Conservation (phyloP, 1,140 invertebrate species). For the Macrobrachium rosenbergii region DNA sequence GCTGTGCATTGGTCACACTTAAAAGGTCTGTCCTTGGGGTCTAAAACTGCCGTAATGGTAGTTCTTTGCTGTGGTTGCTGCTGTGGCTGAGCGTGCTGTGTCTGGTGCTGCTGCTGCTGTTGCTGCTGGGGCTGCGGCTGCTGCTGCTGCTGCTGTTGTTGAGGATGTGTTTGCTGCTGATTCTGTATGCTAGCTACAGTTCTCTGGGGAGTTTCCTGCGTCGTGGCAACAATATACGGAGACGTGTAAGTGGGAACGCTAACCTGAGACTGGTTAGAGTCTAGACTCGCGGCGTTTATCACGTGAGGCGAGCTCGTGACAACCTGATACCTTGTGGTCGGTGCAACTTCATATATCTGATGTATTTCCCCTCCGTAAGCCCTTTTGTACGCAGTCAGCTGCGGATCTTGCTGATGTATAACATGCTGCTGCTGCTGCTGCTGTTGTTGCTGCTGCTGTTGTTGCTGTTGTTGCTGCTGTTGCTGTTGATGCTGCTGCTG, state of each 20-base stretch:
- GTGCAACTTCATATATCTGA: constrained; percentile 50
- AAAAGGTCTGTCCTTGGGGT: constrained; percentile 59
- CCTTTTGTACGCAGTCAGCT: constrained; percentile 49
- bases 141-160: constrained; percentile 42
- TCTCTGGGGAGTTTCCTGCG: neutral
- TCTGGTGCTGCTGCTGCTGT: constrained; percentile 35
- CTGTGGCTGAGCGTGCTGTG: constrained; percentile 33
- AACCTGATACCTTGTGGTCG: constrained; percentile 38
- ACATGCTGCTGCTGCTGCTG: constrained; percentile 25
- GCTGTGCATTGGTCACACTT: constrained; percentile 65
- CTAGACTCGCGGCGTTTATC: constrained; percentile 36
- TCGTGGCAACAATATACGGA: too few relatives aligned
- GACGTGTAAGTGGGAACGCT: neutral
- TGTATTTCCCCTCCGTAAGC: constrained; percentile 43
- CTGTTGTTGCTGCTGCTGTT: neutral
- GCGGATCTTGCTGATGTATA: constrained; percentile 33
- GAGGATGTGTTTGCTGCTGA: constrained; percentile 32
- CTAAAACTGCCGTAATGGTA: neutral
- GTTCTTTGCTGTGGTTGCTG: constrained; percentile 24
- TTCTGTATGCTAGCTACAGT: constrained; percentile 18
- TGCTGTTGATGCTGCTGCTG: constrained; percentile 6
- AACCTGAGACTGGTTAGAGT: constrained; percentile 33
- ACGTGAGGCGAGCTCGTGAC: constrained; percentile 28
- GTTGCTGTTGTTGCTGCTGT: neutral
- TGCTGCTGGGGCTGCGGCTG: constrained; percentile 6